Conservation (phyloP, 30 jellyfish, hydroid and myxozoan species). For the Pseudorhiza aurosa region DNA sequence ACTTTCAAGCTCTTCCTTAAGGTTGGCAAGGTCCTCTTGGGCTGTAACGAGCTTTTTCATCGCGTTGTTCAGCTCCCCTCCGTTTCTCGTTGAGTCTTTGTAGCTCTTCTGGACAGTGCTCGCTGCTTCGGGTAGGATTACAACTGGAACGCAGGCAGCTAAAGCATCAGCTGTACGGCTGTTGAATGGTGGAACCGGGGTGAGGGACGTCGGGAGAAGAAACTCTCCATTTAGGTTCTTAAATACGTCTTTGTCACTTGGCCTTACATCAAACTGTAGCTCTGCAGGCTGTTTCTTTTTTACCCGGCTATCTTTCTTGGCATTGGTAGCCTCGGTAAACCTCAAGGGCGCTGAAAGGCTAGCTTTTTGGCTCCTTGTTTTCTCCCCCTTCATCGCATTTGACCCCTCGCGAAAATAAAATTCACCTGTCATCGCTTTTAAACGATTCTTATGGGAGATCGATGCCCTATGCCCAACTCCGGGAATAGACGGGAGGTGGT, state of each 20-base stretch:
- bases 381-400: neutral
- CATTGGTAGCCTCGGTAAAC: neutral
- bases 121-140: neutral
- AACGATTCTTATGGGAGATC: constrained; percentile 28
- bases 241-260: constrained; percentile 31
- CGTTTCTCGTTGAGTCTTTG: neutral
- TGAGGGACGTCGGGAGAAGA: neutral
- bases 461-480: constrained; percentile 40
- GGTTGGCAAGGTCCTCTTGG: constrained; percentile 7
- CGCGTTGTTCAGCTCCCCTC: constrained; percentile 12
- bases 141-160: neutral
- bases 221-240: constrained; percentile 6
- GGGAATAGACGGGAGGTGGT: constrained; percentile 49
- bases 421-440: constrained; percentile 49
- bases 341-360: neutral
- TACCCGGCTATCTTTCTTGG: neutral
- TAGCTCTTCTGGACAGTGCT: neutral
- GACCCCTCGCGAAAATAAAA: constrained; percentile 29
- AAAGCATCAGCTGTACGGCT: neutral
- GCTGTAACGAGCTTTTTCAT: constrained; percentile 41
- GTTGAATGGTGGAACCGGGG: constrained; percentile 17
- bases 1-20: constrained; percentile 33
- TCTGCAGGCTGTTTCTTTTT: neutral
- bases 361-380: neutral
- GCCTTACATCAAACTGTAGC: constrained; percentile 20